Conservation (phyloP, 2,888 invertebrate species). For the Platycheirus rosarum region DNA sequence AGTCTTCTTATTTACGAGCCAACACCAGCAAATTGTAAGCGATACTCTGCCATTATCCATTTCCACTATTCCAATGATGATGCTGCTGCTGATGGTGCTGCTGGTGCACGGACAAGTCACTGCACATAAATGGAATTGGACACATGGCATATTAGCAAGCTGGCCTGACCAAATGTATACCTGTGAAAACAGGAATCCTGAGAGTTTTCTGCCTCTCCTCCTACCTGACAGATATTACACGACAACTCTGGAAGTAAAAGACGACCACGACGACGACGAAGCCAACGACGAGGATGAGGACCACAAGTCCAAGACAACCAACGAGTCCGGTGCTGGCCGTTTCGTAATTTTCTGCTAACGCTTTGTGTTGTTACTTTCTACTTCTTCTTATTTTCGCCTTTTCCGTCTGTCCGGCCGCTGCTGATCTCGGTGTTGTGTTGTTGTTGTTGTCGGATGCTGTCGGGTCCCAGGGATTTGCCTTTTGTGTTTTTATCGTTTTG, state of each 20-base stretch:
- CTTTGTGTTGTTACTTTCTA: conserved; percentile 64
- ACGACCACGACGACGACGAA: conserved; percentile 3
- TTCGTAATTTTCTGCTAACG: conserved; percentile 74
- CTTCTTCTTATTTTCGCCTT: conserved; percentile 43
- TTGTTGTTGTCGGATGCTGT: conserved; percentile 75
- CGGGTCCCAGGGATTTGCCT: conserved; percentile 73
- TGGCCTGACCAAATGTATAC: conserved; percentile 45
- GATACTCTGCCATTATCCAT: conserved; percentile 69
- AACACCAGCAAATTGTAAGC: conserved; percentile 61
- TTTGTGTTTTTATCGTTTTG: conserved; percentile 74
- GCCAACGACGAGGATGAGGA: background rate
- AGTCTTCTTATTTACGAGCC: conserved; percentile 67
- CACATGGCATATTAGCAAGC: conserved; percentile 68
- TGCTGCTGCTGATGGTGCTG: conserved; percentile 33
- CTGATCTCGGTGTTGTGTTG: conserved; percentile 30
- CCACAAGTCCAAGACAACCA: conserved; percentile 1
- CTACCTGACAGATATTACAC: conserved; percentile 64
- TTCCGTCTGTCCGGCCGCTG: conserved; percentile 33
- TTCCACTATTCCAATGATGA: conserved; percentile 54
- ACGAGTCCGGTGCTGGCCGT: conserved; percentile 55
- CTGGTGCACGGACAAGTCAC: conserved; percentile 17
- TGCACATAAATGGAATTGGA: conserved; percentile 68
- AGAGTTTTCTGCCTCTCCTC: conserved; percentile 43
- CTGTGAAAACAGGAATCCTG: conserved; percentile 72
- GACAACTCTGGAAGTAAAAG: conserved; percentile 37